These are phyloP conservation scores for Rhopalosiphum maidis DNA, from an alignment of 1,140 invertebrate genomes.

Conservation along the genomic window DNA sequence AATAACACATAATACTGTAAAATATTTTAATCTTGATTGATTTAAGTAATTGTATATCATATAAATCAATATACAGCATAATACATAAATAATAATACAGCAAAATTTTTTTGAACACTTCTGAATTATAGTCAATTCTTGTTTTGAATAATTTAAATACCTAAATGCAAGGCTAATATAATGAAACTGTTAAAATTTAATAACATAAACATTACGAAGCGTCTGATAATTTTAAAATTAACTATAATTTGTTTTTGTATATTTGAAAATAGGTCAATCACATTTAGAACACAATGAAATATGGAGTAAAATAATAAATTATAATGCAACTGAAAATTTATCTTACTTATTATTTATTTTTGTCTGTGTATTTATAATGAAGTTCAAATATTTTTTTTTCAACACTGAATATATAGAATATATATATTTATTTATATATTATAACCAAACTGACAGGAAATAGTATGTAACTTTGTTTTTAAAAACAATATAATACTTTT, in stretches of 20 bases:
- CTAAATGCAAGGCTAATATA: not conserved
- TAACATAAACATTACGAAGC: not conserved
- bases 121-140: not conserved
- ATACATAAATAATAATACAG: too few species aligned
- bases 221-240: not conserved
- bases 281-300: not conserved
- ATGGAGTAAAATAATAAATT: not conserved
- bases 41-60: not conserved
- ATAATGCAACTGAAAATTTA: not conserved
- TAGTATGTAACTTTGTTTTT: not conserved
- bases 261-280: constrained; percentile 7
- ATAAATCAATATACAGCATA: not conserved
- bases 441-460: not conserved
- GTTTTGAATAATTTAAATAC: not conserved
- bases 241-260: not conserved
- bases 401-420: not conserved
- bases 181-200: not conserved
- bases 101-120: not conserved
- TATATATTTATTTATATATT: not conserved
- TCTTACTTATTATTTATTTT: not conserved
- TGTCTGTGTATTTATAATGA: not conserved
- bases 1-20: not conserved
- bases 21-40: not conserved
- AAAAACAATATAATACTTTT: not conserved
- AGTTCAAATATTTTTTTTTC: not conserved